Conservation (phyloP, 1,140 invertebrate species). For the Drosophila bifasciata region DNA sequence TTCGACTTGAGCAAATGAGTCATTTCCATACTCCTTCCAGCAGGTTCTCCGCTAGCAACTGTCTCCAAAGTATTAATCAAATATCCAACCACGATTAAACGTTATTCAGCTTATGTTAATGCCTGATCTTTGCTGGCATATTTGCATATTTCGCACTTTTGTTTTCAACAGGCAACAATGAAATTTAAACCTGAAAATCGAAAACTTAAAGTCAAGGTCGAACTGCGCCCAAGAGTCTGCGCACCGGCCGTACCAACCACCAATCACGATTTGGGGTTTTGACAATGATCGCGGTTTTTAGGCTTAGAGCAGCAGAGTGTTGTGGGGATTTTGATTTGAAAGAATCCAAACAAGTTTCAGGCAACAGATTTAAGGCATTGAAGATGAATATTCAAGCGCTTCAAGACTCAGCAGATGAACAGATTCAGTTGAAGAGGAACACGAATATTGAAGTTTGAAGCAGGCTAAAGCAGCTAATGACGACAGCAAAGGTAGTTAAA, state of each 20-base stretch:
- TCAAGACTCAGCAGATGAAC: too few species aligned
- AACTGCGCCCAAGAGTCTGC: constrained; percentile 61
- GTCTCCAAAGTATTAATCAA: constrained; percentile 44
- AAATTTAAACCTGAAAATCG: constrained; percentile 50
- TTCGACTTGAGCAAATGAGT: constrained; percentile 40
- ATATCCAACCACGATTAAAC: constrained; percentile 4
- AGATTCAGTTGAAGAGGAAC: too few species aligned
- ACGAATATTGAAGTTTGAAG: too few species aligned
- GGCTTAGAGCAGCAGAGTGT: constrained; percentile 22
- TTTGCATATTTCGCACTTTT: constrained; percentile 76
- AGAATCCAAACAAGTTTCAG: constrained; percentile 28
- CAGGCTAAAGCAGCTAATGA: too few species aligned
- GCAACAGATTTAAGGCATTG: constrained; percentile 14
- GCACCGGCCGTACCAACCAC: constrained; percentile 68
- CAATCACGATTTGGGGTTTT: constrained; percentile 49
- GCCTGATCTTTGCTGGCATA: constrained; percentile 13
- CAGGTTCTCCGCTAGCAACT: constrained; percentile 42
- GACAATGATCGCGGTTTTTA: constrained; percentile 52
- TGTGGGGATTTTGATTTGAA: constrained; percentile 50
- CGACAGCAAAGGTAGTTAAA: too few species aligned
- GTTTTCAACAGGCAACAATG: constrained; percentile 62
- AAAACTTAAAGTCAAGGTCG: constrained; percentile 71
- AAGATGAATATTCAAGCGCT: constrained; percentile 5
- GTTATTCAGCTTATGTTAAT: constrained; percentile 70
- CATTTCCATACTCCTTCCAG: constrained; percentile 34